Base-by-base conservation (phyloP, 2,888 invertebrate genomes). In the Mesoligia furuncula region DNA sequence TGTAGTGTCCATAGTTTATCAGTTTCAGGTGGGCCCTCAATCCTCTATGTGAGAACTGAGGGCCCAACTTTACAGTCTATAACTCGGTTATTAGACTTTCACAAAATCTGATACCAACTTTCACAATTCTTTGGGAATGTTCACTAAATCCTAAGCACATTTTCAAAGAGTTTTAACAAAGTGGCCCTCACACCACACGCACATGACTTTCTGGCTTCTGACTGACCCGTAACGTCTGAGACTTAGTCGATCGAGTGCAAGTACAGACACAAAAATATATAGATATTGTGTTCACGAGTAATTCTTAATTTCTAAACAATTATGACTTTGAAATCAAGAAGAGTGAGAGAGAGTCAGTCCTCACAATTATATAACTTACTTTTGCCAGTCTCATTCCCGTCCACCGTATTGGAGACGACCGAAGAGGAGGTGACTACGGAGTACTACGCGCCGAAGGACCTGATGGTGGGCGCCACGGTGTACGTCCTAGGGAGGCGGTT, bases 381-480 rank as follows among this genome's bases (percentile, higher is more conserved):
- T 72, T 68, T 80, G 57, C 70, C 95, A 95, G 97, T 97, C 24
- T 95, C 97, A 20, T 98, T 98, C 90, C 98, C 98, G 0, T 97
- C 97, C 0, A 96, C 97, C 72, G 98, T 97, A 76, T 91, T 98
- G 95, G 98, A 98, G 95, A 95, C 97, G 51, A 96, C 97, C 0
- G 98, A 98, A 61, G 97, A 97, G 54, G 98, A 98, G 93, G 97
- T 98, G 73, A 97, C 97, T 0, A 97, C 97, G 0, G 98, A 98
- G 92, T 99, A 98, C 93, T 98, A 98, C 93, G 97, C 97, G 59
- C 98, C 99, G 0, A 97, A 97, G 90, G 98, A 99, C 94, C 97
- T 99, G 66, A 93, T 97, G 87, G 96, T 99, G 5, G 99, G 99
- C 0, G 97, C 98, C 83, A 98, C 98, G 0, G 94, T 98, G 64